phyloP scores from a whole-genome alignment of 2,113 vertebrate genomes.

The Erythrolamprus reginae region DNA sequence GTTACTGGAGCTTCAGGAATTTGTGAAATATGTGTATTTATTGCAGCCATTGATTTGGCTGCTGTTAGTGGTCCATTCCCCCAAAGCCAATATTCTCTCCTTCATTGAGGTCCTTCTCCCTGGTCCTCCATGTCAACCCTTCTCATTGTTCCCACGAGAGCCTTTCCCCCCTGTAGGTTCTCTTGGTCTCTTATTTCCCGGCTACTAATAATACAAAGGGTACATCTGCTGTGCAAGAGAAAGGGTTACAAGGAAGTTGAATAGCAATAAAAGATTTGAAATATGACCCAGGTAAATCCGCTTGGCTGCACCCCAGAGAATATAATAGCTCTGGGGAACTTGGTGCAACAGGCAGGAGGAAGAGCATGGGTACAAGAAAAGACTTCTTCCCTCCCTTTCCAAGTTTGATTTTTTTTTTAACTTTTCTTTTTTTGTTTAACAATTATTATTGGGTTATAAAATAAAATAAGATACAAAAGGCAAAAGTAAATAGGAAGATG shows the following conservation, averaged over 20 bases:
- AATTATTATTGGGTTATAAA: too few species aligned
- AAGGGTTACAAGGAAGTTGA: conserved; percentile 10
- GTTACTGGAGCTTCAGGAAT: background rate
- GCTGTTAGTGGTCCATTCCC: background rate
- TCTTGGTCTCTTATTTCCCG: background rate
- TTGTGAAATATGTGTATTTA: background rate
- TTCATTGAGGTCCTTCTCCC: background rate
- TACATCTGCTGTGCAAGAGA: conserved; percentile 12
- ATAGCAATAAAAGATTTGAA: conserved; percentile 5
- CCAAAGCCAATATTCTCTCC: background rate
- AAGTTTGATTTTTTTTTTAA: background rate
- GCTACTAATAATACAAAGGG: background rate
- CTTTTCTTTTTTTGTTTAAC: background rate
- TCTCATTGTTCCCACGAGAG: background rate
- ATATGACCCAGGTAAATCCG: conserved; percentile 2
- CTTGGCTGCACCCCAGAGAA: background rate
- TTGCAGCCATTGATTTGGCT: background rate
- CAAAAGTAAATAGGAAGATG: too few species aligned
- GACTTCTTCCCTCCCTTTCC: background rate
- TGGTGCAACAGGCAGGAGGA: background rate
- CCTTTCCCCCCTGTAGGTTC: background rate
- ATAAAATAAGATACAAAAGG: too few species aligned
- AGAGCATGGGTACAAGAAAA: background rate
- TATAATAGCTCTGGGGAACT: background rate
- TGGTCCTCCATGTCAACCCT: background rate